Evolutionary conservation across 2,888 invertebrate species (phyloP).

Genomic region (Petrolisthes manimaculis): DNA sequence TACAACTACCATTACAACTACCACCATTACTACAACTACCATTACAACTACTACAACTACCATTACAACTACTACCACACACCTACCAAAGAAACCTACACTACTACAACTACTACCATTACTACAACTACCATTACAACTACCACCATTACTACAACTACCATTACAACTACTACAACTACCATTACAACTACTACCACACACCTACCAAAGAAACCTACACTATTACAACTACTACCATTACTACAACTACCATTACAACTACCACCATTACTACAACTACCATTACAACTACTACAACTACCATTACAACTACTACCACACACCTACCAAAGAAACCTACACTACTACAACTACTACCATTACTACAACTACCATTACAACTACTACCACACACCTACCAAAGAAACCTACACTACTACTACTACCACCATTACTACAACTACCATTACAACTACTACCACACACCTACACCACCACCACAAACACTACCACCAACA

Average conservation of each 20-base stretch:
- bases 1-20: background rate
- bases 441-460: background rate
- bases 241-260: background rate
- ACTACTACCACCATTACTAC: too few species aligned
- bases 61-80: background rate
- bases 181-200: background rate
- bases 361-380: background rate
- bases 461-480: too few species aligned
- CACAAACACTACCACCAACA: too few species aligned
- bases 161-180: background rate
- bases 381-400: background rate
- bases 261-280: too few species aligned
- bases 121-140: background rate
- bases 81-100: background rate
- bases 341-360: background rate
- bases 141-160: background rate
- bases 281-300: background rate
- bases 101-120: background rate
- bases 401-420: background rate
- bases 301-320: background rate
- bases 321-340: background rate
- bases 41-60: background rate
- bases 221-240: background rate
- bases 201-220: background rate
- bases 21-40: background rate